Evolutionary conservation across 2,888 invertebrate genomes (phyloP).

Genomic region (Microplitis manilae): DNA sequence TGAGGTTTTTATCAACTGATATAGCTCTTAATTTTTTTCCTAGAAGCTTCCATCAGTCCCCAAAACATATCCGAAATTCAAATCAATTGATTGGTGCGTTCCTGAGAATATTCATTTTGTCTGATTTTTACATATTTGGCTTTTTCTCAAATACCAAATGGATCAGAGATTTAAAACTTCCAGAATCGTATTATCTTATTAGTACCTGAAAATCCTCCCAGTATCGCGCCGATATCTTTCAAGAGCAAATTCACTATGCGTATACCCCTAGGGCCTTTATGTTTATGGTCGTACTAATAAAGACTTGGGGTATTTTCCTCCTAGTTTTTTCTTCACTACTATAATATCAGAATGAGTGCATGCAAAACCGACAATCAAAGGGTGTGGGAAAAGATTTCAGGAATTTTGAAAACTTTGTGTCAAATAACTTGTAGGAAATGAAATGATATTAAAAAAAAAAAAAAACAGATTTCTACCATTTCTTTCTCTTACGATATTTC

Average conservation of each 20-base stretch:
- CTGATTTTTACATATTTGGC: conserved; percentile 16
- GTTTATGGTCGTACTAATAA: too few relatives aligned
- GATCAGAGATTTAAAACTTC: conserved; percentile 21
- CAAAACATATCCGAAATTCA: conserved; percentile 18
- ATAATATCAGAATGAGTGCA: too few relatives aligned
- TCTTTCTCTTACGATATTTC: too few relatives aligned
- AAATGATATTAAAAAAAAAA: too few relatives aligned
- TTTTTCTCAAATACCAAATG: conserved; percentile 8
- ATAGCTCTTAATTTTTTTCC: conserved; percentile 11
- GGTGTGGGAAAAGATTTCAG: too few relatives aligned
- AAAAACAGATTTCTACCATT: too few relatives aligned
- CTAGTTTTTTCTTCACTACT: too few relatives aligned
- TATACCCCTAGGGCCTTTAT: background rate
- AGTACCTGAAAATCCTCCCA: conserved; percentile 28
- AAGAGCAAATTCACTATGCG: conserved; percentile 24
- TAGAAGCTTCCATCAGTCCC: conserved; percentile 23
- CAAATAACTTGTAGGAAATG: too few relatives aligned
- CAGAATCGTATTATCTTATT: conserved; percentile 8
- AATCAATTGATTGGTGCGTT: conserved; percentile 8
- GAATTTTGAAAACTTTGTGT: too few relatives aligned
- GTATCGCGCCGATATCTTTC: conserved; percentile 23
- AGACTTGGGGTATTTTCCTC: too few relatives aligned
- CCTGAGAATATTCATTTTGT: conserved; percentile 22
- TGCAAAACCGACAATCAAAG: too few relatives aligned
- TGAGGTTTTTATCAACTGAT: conserved; percentile 1